Conservation (phyloP, 2,113 vertebrate genomes). For the Sinocyclocheilus anophthalmus region DNA sequence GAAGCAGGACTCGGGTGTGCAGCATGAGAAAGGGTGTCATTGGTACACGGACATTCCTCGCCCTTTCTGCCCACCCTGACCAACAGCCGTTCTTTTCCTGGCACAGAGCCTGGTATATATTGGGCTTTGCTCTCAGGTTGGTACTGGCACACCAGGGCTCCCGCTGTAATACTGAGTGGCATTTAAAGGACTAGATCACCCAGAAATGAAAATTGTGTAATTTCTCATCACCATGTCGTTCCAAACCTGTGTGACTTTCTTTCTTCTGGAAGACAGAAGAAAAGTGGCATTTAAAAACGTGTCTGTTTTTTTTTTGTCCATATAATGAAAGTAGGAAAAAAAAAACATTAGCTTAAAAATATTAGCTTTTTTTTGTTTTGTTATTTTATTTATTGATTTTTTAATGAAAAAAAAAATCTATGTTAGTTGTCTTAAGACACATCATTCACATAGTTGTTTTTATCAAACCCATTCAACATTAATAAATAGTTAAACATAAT, state of each 20-base stretch:
- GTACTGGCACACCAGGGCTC: background rate
- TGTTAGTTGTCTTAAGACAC: background rate
- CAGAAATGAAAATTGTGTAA: background rate
- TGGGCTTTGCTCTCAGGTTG: background rate
- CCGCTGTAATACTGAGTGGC: background rate
- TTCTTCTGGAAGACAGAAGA: too few relatives aligned
- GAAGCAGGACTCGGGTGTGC: background rate
- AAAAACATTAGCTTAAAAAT: too few relatives aligned
- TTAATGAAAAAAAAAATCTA: too few relatives aligned
- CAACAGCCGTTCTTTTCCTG: background rate
- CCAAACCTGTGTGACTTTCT: background rate
- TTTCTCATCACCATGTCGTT: background rate
- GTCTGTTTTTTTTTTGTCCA: too few relatives aligned
- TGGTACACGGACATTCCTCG: slow-evolving; percentile 20
- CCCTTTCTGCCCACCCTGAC: slow-evolving; percentile 13
- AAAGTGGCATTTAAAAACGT: too few relatives aligned
- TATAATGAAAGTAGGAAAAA: too few relatives aligned
- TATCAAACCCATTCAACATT: background rate
- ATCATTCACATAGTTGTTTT: background rate
- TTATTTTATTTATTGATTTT: too few relatives aligned
- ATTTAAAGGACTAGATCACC: background rate
- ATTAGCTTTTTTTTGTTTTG: too few relatives aligned
- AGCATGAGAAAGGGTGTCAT: slow-evolving; percentile 15
- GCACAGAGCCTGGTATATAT: background rate
- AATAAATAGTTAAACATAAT: background rate